Evolutionary conservation across 2,113 vertebrate species (phyloP).

Genomic region (Pelodiscus sinensis): DNA sequence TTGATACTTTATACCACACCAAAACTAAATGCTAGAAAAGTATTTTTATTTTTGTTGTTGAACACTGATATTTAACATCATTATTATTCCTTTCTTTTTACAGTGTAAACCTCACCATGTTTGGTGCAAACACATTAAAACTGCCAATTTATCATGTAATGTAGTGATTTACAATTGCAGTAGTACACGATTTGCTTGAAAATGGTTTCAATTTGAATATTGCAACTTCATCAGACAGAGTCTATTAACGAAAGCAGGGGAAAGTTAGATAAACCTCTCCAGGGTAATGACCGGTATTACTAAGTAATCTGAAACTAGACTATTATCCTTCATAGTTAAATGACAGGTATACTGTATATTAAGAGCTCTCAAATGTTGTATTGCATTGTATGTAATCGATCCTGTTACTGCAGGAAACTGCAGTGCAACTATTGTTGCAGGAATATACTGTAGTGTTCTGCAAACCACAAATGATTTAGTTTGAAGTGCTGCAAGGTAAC

Average conservation of each 20-base stretch:
- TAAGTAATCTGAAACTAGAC: background rate
- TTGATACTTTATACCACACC: background rate
- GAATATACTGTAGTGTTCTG: background rate
- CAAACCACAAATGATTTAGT: slow-evolving; percentile 7
- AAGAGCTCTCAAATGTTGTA: background rate
- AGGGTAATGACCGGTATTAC: background rate
- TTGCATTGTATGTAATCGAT: background rate
- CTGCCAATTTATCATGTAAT: background rate
- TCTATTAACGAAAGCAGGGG: background rate
- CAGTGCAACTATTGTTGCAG: background rate
- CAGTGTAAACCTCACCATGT: background rate
- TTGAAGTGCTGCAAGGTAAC: background rate
- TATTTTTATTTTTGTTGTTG: background rate
- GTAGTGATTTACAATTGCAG: background rate
- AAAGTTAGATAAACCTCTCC: background rate
- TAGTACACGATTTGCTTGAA: background rate
- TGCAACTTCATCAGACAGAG: background rate
- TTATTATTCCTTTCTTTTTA: background rate
- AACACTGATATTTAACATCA: background rate
- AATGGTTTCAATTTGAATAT: background rate
- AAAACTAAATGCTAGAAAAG: background rate
- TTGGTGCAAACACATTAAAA: background rate
- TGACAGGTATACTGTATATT: background rate
- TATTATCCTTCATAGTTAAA: background rate
- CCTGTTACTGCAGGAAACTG: background rate